Base-by-base conservation (phyloP, 23 tunicate species). In the Aplidium turbinatum region DNA sequence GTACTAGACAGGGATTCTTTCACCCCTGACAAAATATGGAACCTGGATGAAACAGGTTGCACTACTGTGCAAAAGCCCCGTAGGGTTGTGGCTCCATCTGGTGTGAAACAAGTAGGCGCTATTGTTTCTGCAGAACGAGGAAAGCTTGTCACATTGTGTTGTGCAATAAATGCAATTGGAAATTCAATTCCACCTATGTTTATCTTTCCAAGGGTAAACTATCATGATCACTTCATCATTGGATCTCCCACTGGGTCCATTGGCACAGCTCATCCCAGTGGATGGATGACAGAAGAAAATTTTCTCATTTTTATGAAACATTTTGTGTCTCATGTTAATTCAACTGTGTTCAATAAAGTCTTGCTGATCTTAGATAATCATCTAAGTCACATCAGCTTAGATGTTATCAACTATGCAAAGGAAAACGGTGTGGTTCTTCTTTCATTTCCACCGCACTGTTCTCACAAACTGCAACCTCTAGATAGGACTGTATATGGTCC, bases 221-320 rank as follows among this genome's bases (percentile, higher is more conserved):
- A 24, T 46, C 27, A 25, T 9, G 51, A 63, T 25, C 70, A 63
- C 46, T 63, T 63, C 30, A 63, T 63, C 18, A 21, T 20, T 6
- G 78, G 72, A 11, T 7, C 36, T 62, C 72, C 72, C 11, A 72
- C 67, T 31, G 78, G 78, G 4, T 72, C 67, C 67, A 72, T 52
- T 48, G 78, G 72, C 19, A 48, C 34, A 28, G 33, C 78, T 19
- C 60, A 72, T 72, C 39, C 40, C 22, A 46, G 31, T 52, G 78
- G 78, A 21, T 72, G 78, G 70, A 72, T 48, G 67, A 50, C 67
- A 4, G 34, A 29, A 26, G 78, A 72, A 21, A 52, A 20, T 18
- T 72, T 72, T 72, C 31, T 47, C 57, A 4, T 72, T 31, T 72
- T 29, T 21, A 46, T 72, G 72, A 47, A 48, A 52, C 78, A 72